phyloP scores from a whole-genome alignment of 2,888 invertebrate genomes.

The Cheilosia vulpina region DNA sequence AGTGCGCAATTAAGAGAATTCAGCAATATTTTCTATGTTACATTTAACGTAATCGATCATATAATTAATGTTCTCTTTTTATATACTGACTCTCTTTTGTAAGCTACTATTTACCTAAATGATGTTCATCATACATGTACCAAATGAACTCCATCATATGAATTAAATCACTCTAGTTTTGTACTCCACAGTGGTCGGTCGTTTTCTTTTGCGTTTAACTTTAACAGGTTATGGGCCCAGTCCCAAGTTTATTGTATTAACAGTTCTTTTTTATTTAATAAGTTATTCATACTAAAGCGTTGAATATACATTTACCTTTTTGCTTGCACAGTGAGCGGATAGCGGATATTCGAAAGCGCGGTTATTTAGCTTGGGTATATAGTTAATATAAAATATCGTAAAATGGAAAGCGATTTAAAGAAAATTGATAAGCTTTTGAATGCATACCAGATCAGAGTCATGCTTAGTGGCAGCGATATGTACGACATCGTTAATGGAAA shows the following conservation, averaged over 20 bases:
- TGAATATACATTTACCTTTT: not conserved
- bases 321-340: not conserved
- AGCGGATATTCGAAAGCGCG: constrained; percentile 13
- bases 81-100: not conserved
- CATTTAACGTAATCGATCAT: not conserved
- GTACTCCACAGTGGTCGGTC: no score
- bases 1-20: not conserved
- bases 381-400: not conserved
- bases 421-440: constrained; percentile 42
- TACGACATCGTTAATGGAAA: constrained; percentile 25
- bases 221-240: constrained; percentile 54
- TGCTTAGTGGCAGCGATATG: constrained; percentile 33
- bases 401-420: constrained; percentile 37
- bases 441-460: constrained; percentile 24
- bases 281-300: not conserved
- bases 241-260: constrained; percentile 18
- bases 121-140: not conserved
- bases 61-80: not conserved
- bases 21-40: not conserved
- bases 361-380: not conserved
- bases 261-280: not conserved
- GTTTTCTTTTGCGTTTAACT: not conserved
- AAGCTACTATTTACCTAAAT: not conserved
- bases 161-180: no score
- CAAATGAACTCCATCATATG: not conserved